A percentile compares a stretch with the other conserved stretches of the same genome.
Conservation (phyloP, 2,797 vertebrate genomes). For the Alexandromys oeconomus region DNA sequence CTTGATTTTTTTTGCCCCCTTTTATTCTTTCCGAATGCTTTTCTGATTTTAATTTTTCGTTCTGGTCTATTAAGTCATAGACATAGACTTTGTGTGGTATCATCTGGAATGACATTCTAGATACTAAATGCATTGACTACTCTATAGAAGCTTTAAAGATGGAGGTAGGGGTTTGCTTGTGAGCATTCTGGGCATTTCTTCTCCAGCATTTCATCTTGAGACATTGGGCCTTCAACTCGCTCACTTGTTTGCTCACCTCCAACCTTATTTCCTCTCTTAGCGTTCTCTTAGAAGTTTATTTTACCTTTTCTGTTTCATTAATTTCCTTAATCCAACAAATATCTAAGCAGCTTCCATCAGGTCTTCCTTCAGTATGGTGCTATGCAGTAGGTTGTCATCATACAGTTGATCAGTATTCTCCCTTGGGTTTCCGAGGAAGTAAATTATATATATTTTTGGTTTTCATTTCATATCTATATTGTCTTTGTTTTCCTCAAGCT, state of each 20-base stretch:
- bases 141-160: neutral
- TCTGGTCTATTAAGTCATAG: neutral
- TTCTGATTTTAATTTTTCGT: neutral
- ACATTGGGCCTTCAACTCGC: neutral
- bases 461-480: conserved; percentile 10
- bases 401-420: neutral
- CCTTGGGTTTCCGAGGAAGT: neutral
- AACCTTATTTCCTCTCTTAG: neutral
- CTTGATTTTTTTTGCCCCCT: neutral
- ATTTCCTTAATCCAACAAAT: neutral
- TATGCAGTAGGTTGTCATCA: neutral
- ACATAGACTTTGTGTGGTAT: neutral
- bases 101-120: neutral
- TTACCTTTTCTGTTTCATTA: neutral
- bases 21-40: neutral
- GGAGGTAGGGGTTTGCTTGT: neutral
- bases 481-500: neutral
- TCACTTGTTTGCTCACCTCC: neutral
- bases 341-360: neutral
- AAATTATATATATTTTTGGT: neutral
- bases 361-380: neutral
- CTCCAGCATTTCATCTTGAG: neutral
- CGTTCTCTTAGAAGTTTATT: neutral
- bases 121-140: neutral
- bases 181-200: neutral